These are phyloP conservation scores for Augochlora pura DNA, from an alignment of 1,140 invertebrate species.

Conservation along the genomic window DNA sequence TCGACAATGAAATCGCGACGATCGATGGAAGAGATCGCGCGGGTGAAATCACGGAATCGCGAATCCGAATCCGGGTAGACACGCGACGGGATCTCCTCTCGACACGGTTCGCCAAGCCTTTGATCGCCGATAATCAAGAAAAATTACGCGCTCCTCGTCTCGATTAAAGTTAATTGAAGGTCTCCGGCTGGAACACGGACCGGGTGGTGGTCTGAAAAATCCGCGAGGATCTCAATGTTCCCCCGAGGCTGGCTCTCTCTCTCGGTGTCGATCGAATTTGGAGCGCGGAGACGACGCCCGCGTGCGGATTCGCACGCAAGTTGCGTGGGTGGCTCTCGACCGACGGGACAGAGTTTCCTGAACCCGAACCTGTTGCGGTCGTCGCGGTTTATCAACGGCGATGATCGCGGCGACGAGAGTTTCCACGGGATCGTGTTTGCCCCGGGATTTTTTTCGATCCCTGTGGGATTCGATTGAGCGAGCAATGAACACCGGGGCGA, in stretches of 20 bases:
- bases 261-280: not conserved
- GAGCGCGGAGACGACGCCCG: not conserved
- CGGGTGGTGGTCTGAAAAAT: too few relatives aligned
- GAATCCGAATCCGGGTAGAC: not conserved
- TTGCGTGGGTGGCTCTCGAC: conserved; percentile 37
- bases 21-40: too few relatives aligned
- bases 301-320: conserved; percentile 7
- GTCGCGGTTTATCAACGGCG: conserved; percentile 43
- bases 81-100: not conserved
- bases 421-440: conserved; percentile 30
- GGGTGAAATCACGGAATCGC: too few relatives aligned
- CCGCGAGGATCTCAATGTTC: too few relatives aligned
- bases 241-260: not conserved
- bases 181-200: too few relatives aligned
- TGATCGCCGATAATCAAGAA: not conserved
- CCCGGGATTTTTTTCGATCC: not conserved
- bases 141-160: not conserved
- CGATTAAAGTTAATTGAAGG: not conserved
- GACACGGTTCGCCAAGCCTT: not conserved
- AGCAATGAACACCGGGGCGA: too few relatives aligned
- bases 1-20: too few relatives aligned
- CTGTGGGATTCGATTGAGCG: too few relatives aligned
- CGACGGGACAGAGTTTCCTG: conserved; percentile 46
- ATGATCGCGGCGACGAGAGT: conserved; percentile 36
- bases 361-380: conserved; percentile 61